phyloP scores from a whole-genome alignment of 2,888 invertebrate species.

The Sarcophaga caerulescens region DNA sequence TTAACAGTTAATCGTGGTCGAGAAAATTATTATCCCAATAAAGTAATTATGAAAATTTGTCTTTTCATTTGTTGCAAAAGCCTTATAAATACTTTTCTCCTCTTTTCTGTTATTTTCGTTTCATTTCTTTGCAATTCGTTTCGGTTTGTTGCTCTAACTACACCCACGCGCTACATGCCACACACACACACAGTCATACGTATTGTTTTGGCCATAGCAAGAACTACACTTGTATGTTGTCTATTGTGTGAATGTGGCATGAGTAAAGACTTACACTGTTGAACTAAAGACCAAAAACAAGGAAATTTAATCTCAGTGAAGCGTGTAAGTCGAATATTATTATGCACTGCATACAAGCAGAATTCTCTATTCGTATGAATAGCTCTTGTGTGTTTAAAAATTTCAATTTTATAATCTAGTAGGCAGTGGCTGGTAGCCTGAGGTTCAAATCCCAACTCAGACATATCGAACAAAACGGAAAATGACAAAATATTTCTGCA shows the following conservation, averaged over 20 bases:
- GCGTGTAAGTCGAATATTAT: no score
- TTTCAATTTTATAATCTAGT: no score
- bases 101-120: not conserved
- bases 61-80: slow-evolving; percentile 60
- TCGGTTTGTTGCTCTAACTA: not conserved
- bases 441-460: no score
- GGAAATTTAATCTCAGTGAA: not conserved
- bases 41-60: slow-evolving; percentile 72
- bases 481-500: no score
- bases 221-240: not conserved
- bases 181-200: no score
- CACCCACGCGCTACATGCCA: not conserved
- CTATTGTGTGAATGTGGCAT: slow-evolving; percentile 3
- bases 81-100: slow-evolving; percentile 20
- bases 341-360: no score
- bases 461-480: no score
- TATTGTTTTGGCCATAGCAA: slow-evolving; percentile 23
- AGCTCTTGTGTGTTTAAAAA: no score
- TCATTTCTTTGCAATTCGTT: no score
- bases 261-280: not conserved
- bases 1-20: slow-evolving; percentile 35
- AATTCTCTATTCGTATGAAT: no score
- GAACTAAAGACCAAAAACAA: slow-evolving; percentile 13
- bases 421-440: no score
- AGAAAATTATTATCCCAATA: slow-evolving; percentile 69